Evolutionary conservation across 2,113 vertebrate genomes (phyloP), one percentile per base, ranked within the genome.

Genomic region (Typhlomys cinereus): DNA sequence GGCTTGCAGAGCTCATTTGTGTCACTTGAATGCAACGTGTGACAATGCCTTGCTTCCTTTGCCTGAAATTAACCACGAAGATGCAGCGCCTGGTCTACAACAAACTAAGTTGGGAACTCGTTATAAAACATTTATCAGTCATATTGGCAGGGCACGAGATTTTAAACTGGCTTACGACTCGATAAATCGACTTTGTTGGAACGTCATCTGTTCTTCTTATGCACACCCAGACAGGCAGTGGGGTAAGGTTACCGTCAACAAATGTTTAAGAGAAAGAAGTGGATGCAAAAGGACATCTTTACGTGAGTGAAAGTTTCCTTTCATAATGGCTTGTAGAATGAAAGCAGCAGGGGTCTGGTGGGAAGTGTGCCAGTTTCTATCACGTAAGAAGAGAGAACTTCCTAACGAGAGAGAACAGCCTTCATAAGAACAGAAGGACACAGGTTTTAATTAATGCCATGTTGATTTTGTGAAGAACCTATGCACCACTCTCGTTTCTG

Each of bases 41-140:
- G 61, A 50, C 78, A 86, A 59, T 76, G 59, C 52, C 44, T 6
- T 81, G 46, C 64, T 88, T 94, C 91, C 75, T 96, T 89, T 83
- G 46, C 83, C 59, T 85, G 69, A 82, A 39, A 12, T 90, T 50
- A 92, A 82, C 59, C 54, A 27, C 76, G 59, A 88, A 69, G 76
- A 64, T 17, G 25, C 2, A 82, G 89, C n/a, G 29, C 36, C 80
- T 93, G 70, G 25, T 46, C 54, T 87, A 46, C 73, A 39, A 94
- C 74, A 54, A 1, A 76, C 7, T 3, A 54, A 88, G 20, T 61
- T 88, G 23, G 41, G 59, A 13, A 75, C 74, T 88, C 21, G 52
- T 36, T 76, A 9, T 78, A 76, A 67, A 39, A 13, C 44, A 89
- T 73, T 73, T 70, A 31, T 70, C 18, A 21, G 57, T 25, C 41